Percentiles rank a stretch among this genome's conserved stretches.
Evolutionary conservation across 37 sponge, comb jelly and placozoan genomes (phyloP).

Genomic region (Mnemiopsis leidyi): DNA sequence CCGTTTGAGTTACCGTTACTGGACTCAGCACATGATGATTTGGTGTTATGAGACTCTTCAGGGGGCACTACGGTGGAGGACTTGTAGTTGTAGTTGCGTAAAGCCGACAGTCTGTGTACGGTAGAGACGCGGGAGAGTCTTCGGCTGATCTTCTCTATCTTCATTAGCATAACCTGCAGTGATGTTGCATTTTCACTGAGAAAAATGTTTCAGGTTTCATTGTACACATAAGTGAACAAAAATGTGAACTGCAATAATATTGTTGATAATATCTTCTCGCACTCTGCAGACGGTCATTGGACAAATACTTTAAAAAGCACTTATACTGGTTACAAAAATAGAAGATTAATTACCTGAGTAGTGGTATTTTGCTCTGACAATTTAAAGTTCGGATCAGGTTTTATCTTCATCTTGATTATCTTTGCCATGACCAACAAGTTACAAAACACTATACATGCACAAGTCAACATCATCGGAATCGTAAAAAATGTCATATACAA

Average conservation of each 20-base stretch:
- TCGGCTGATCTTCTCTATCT: background rate
- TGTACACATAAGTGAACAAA: too few species aligned
- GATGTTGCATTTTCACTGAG: background rate
- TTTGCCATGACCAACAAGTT: background rate
- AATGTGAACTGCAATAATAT: too few species aligned
- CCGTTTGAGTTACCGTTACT: too few species aligned
- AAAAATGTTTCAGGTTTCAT: too few species aligned
- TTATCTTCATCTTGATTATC: background rate
- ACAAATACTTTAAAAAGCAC: too few species aligned
- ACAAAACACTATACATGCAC: background rate
- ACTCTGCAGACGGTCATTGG: too few species aligned
- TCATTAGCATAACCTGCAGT: background rate
- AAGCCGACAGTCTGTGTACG: background rate
- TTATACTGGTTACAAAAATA: too few species aligned
- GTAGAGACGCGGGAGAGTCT: background rate
- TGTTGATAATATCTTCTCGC: too few species aligned
- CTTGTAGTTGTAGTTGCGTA: background rate
- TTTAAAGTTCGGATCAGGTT: background rate
- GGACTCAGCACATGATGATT: background rate
- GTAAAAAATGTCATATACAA: background rate
- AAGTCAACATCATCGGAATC: conserved; percentile 18
- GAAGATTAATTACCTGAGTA: background rate
- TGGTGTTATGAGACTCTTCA: background rate
- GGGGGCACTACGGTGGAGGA: background rate
- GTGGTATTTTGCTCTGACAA: background rate